A percentile compares a stretch with the other conserved stretches of the same genome.
Evolutionary conservation across 2,888 invertebrate genomes (phyloP).

Genomic region (Watsonalla cultraria): DNA sequence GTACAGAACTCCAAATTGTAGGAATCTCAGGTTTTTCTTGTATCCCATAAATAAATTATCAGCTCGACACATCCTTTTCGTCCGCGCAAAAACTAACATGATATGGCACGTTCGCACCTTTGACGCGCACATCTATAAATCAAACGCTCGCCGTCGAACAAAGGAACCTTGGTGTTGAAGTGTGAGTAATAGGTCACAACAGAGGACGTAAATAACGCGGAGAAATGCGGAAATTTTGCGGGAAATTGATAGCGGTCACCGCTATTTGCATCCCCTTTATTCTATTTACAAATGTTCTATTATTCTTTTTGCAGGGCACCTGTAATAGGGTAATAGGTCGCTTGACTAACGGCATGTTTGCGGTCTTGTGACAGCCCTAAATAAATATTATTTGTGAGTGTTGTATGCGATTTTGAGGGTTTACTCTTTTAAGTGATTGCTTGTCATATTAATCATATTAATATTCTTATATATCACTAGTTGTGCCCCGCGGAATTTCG

Average conservation of each 20-base stretch:
- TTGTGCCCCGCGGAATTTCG: too few species aligned
- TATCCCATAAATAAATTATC: not conserved
- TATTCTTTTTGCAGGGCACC: slow-evolving; percentile 2
- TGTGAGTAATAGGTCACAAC: slow-evolving; percentile 45
- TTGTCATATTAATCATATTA: too few species aligned
- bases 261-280: slow-evolving; percentile 2
- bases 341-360: slow-evolving; percentile 1
- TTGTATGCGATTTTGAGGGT: not conserved
- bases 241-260: slow-evolving; percentile 42
- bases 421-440: not conserved
- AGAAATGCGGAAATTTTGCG: slow-evolving; percentile 29
- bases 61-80: slow-evolving; percentile 6
- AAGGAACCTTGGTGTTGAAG: slow-evolving; percentile 44
- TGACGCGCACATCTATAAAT: slow-evolving; percentile 40
- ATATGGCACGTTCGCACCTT: slow-evolving; percentile 41
- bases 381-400: not conserved
- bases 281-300: slow-evolving; percentile 5
- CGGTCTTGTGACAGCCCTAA: not conserved
- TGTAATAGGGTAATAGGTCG: not conserved
- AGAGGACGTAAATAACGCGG: slow-evolving; percentile 29
- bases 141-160: slow-evolving; percentile 27
- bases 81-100: slow-evolving; percentile 22
- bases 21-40: not conserved
- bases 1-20: not conserved
- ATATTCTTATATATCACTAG: too few species aligned